Evolutionary conservation across 1,140 invertebrate species (phyloP).

Genomic region (Drosophila neocordata): DNA sequence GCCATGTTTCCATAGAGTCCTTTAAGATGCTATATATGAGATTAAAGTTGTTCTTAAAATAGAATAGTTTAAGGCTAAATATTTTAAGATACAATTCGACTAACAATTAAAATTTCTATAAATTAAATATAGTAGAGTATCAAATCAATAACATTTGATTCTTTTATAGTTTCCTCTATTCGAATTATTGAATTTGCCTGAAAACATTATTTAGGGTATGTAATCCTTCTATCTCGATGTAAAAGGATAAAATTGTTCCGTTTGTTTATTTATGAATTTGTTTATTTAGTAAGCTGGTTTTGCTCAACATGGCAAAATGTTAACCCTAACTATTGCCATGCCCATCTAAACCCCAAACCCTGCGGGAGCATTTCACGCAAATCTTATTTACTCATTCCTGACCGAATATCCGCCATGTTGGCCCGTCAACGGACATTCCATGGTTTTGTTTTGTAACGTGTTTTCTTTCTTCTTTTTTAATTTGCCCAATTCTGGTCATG

Average conservation of each 20-base stretch:
- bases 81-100: too few relatives aligned
- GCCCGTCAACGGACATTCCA: conserved; percentile 43
- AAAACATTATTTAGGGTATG: conserved; percentile 9
- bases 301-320: conserved; percentile 32
- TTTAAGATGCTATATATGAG: neutral
- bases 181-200: too few relatives aligned
- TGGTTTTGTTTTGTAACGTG: conserved; percentile 38
- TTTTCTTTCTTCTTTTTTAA: conserved; percentile 33
- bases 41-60: neutral
- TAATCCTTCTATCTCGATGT: neutral
- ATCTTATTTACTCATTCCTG: conserved; percentile 60
- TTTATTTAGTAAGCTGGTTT: conserved; percentile 53
- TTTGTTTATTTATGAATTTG: conserved; percentile 22
- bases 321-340: neutral
- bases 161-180: too few relatives aligned
- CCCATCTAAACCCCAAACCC: conserved; percentile 1
- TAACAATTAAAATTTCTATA: too few relatives aligned
- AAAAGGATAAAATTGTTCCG: neutral
- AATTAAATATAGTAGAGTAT: too few relatives aligned
- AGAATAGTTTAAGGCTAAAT: neutral
- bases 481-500: conserved; percentile 66
- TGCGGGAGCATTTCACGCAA: conserved; percentile 44
- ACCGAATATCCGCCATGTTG: conserved; percentile 14
- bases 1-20: neutral
- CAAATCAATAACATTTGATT: too few relatives aligned